Base-by-base conservation (phyloP, 2,888 invertebrate species). In the Lasioglossum lativentre region DNA sequence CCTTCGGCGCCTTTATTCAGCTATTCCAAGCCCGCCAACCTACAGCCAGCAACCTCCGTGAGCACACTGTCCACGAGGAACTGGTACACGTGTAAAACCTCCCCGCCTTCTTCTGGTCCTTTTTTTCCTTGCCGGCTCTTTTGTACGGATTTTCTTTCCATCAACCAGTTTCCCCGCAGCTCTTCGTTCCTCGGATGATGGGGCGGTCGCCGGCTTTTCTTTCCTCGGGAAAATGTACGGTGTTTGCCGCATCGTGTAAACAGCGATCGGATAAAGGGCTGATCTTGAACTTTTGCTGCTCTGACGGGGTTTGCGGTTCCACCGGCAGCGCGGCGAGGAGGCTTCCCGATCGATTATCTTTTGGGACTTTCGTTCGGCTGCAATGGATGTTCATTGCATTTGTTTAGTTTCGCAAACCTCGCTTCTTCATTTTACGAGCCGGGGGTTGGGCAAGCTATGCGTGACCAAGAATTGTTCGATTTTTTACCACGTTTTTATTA, bases 1-100 rank as follows among this genome's bases (percentile, higher is more conserved):
- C 85, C 91, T 90, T 89, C 86, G 89, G 82, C 91, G 59, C 88
- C 91, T 92, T 92, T 92, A 92, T 91, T 90, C 92, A 86, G 89
- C 91, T 86, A 88, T 90, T 86, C 85, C 90, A 87, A 86, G 82
- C 88, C 78, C 75, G 78, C 77, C 88, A 78, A 84, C 85, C 88
- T 83, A 81, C 87, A 80, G 84, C 77, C 80, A 63, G 40, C 79
- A 34, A 34, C 63, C 63, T 52, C 72, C 75, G 27, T 68, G 27
- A 83, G 63, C 59, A 38, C 79, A 14, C 52, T 42, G 66, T 42
- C 59, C 75, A 12, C 66, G 77, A 83, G 84, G 52, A 52, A 52
- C 52, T 3, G 52, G 52, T 52, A 52, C 86, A 84, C 78, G 89
- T 38, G 88, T 83, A 79, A 75, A 75, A 68, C 68, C 71, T 38